Percentiles rank a stretch among this genome's conserved stretches.
phyloP scores from a whole-genome alignment of 2,797 vertebrate genomes.

The Rhinatrema bivittatum region DNA sequence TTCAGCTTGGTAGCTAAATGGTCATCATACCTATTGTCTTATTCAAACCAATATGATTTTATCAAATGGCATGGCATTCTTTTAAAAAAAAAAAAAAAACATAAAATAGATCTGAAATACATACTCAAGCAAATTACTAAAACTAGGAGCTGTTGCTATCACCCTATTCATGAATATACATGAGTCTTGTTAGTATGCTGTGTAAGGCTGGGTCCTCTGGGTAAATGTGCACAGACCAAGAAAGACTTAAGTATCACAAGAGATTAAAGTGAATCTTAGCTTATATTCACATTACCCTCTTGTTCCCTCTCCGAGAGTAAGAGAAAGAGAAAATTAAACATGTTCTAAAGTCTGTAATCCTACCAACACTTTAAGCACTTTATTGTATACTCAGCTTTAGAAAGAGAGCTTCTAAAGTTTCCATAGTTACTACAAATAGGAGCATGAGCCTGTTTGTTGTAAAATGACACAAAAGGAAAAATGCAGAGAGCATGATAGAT shows the following conservation, averaged over 20 bases:
- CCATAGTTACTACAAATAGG: conserved; percentile 61
- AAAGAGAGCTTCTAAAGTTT: conserved; percentile 53
- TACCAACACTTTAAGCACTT: conserved; percentile 49
- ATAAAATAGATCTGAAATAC: no score
- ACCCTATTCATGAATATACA: conserved; percentile 65
- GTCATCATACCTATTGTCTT: no score
- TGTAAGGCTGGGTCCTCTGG: conserved; percentile 41
- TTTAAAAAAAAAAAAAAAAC: no score
- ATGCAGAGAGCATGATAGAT: conserved; percentile 6
- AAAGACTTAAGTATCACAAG: conserved; percentile 35
- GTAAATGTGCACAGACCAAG: conserved; percentile 28
- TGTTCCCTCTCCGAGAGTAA: conserved; percentile 44
- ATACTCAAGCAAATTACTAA: no score
- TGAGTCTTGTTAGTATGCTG: conserved; percentile 56
- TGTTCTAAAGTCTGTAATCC: conserved; percentile 57
- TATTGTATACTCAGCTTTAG: conserved; percentile 46
- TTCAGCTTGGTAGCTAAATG: no score
- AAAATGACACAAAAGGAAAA: conserved; percentile 36
- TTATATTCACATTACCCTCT: conserved; percentile 57
- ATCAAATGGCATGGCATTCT: no score
- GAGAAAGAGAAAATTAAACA: conserved; percentile 56
- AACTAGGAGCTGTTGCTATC: no score
- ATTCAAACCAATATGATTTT: no score
- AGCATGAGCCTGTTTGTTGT: conserved; percentile 47
- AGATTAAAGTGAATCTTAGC: conserved; percentile 55